Percentiles rank a stretch among this genome's conserved stretches.
phyloP scores from a whole-genome alignment of 1,140 invertebrate genomes.

The Tetramorium simillimum region DNA sequence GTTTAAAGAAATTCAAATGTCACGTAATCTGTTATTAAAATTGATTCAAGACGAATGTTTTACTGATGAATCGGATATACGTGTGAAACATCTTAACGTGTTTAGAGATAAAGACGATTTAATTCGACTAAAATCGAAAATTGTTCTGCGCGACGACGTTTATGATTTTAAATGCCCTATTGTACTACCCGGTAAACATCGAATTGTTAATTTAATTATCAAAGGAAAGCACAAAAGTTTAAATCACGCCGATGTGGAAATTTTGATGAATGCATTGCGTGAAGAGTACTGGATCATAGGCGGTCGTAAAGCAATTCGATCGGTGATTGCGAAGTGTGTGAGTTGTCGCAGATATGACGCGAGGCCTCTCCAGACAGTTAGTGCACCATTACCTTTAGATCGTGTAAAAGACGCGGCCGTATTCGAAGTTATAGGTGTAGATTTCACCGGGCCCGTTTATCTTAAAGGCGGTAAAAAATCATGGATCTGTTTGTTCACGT shows the following conservation, averaged over 20 bases:
- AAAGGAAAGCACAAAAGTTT: background rate
- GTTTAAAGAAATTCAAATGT: too few relatives aligned
- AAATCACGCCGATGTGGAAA: background rate
- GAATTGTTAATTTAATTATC: background rate
- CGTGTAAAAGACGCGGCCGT: background rate
- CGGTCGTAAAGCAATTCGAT: background rate
- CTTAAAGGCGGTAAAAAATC: background rate
- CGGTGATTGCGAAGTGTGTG: background rate
- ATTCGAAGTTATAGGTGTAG: background rate
- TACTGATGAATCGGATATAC: too few relatives aligned
- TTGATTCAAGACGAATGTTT: too few relatives aligned
- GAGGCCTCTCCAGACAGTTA: background rate
- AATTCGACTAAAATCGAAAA: background rate
- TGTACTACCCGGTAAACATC: background rate
- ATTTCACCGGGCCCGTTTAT: background rate
- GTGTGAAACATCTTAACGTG: too few relatives aligned
- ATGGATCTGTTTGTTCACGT: background rate
- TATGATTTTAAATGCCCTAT: background rate
- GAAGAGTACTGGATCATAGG: background rate
- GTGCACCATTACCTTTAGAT: background rate
- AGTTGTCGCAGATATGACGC: background rate
- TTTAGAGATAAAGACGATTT: background rate
- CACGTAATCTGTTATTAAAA: too few relatives aligned
- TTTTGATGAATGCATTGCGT: background rate
- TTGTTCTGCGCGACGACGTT: background rate